Conservation (phyloP, 1,140 invertebrate genomes). For the Adelges cooleyi region DNA sequence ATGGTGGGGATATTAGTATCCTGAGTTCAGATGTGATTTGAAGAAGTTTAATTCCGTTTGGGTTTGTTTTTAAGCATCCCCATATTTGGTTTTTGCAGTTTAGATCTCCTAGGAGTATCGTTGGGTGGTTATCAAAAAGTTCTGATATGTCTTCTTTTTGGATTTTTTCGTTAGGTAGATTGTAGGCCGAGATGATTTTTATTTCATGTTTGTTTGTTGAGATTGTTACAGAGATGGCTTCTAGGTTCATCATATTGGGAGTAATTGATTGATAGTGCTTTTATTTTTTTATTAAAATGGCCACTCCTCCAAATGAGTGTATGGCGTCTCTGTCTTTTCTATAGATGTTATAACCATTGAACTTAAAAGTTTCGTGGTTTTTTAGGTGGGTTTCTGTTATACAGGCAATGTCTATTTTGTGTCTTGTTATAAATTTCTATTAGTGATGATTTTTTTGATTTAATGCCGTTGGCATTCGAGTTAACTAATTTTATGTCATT, state of each 20-base stretch:
- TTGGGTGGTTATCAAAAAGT: not conserved
- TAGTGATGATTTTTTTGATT: not conserved
- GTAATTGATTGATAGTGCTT: not conserved
- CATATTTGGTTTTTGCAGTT: conserved; percentile 16
- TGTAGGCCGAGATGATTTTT: not conserved
- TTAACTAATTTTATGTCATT: not conserved
- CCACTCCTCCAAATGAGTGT: not conserved
- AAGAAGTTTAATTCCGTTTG: not conserved
- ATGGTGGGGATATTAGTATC: not conserved
- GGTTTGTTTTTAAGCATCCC: not conserved
- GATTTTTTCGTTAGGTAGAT: not conserved
- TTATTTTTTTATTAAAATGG: not conserved
- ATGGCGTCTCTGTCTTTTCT: not conserved
- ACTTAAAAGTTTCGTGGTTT: not conserved
- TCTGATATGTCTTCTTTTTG: not conserved
- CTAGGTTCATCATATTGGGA: not conserved
- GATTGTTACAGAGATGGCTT: not conserved
- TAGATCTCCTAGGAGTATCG: conserved; percentile 3
- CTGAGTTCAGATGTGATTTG: not conserved
- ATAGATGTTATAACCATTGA: not conserved
- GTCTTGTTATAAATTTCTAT: not conserved
- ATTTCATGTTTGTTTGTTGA: not conserved
- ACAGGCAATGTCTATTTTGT: conserved; percentile 1
- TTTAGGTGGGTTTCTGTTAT: conserved; percentile 8
- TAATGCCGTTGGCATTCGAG: not conserved